Evolutionary conservation across 2,797 vertebrate genomes (phyloP).

Genomic region (Pipistrellus pipistrellus): DNA sequence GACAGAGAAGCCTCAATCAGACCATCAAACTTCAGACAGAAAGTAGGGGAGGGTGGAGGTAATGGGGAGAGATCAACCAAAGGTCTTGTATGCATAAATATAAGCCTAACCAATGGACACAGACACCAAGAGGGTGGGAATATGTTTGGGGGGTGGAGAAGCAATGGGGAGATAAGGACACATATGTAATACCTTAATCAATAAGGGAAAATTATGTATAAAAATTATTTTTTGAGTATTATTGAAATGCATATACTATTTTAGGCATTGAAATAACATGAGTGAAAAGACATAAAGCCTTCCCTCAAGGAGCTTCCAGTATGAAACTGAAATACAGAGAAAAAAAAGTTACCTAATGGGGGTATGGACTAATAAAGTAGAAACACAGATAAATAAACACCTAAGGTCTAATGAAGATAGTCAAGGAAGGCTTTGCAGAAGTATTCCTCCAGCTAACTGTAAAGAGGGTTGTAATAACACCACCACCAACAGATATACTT

Average conservation of each 20-base stretch:
- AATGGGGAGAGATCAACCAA: too few relatives aligned
- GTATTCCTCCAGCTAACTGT: background rate
- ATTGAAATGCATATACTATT: background rate
- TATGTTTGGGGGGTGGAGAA: too few relatives aligned
- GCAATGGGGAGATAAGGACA: too few relatives aligned
- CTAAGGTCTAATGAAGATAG: background rate
- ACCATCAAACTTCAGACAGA: too few relatives aligned
- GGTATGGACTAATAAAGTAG: background rate
- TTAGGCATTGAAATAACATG: background rate
- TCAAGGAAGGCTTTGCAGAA: background rate
- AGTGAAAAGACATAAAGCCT: background rate
- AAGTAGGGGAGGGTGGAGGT: too few relatives aligned
- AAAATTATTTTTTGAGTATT: slow-evolving; percentile 16
- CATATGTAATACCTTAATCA: too few relatives aligned
- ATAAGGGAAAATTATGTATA: background rate
- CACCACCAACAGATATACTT: background rate
- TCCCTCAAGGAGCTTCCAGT: background rate
- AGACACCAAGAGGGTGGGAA: too few relatives aligned
- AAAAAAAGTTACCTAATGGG: background rate
- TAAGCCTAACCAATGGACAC: too few relatives aligned
- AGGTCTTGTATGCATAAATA: too few relatives aligned
- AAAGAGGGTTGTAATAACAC: background rate
- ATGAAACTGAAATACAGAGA: background rate
- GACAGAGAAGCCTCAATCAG: too few relatives aligned
- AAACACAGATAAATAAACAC: background rate